Evolutionary conservation across 2,888 invertebrate genomes (phyloP).

Genomic region (Drosophila yooni): DNA sequence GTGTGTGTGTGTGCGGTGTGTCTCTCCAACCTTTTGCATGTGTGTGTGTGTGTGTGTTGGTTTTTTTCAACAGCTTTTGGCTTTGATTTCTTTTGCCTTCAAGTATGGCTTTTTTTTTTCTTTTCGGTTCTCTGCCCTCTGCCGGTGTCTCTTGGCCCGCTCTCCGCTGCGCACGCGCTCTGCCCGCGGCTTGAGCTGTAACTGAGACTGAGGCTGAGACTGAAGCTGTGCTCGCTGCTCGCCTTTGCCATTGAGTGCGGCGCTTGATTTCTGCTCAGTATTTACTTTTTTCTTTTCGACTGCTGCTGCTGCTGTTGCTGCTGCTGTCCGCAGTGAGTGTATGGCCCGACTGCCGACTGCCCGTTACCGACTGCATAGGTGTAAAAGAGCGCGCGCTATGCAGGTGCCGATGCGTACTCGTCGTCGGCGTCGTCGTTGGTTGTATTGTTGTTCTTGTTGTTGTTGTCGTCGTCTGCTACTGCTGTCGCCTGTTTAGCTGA

Average conservation of each 20-base stretch:
- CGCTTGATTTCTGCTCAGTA: constrained; percentile 63
- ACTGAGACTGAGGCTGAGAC: constrained; percentile 43
- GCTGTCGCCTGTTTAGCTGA: constrained; percentile 47
- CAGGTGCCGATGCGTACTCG: constrained; percentile 74
- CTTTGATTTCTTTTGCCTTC: constrained; percentile 73
- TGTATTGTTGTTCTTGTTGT: constrained; percentile 15
- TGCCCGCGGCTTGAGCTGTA: constrained; percentile 42
- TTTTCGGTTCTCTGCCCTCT: constrained; percentile 36
- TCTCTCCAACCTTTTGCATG: constrained; percentile 29
- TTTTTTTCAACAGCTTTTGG: constrained; percentile 67
- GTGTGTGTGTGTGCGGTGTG: constrained; percentile 14
- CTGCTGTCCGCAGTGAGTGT: constrained; percentile 44
- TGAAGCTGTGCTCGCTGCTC: constrained; percentile 36
- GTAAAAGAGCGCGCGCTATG: constrained; percentile 77
- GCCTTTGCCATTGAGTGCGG: constrained; percentile 63
- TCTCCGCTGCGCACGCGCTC: constrained; percentile 67
- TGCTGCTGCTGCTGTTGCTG: constrained; percentile 15
- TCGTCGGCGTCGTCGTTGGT: constrained; percentile 37
- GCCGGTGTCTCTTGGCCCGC: constrained; percentile 32
- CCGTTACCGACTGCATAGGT: constrained; percentile 66
- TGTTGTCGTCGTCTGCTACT: constrained; percentile 29
- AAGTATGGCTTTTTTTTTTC: constrained; percentile 41
- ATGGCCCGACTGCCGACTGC: constrained; percentile 46
- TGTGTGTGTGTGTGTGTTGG: constrained; percentile 27
- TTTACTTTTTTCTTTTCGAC: constrained; percentile 10